Base-by-base conservation (phyloP, 2,113 vertebrate species). In the Xiphias gladius region DNA sequence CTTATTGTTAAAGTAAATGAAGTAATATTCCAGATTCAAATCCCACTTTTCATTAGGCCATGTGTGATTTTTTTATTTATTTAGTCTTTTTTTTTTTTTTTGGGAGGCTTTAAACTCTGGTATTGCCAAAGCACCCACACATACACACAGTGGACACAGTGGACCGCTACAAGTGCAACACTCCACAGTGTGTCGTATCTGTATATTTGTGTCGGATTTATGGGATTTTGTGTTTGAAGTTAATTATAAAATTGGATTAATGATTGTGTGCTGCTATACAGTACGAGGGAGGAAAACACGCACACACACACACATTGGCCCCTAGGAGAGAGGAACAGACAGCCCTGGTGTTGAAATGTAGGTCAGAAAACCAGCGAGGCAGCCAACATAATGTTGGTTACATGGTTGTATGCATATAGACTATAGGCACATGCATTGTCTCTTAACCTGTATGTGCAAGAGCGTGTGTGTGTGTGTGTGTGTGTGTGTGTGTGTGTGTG, bases 181-280 rank as follows among this genome's bases (percentile, higher is more conserved):
- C 58, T 65, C 71, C 43, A 9, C 28, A 4, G 74, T 79, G 69
- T 46, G 43, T 73, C 35, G 0, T 24, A 50, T 64, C 6, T 79
- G 48, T 48, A 43, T 86, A 50, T 48, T 58, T 80, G 46, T 82
- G 72, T 87, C 84, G 86, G 80, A 88, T 90, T 81, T 77, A 87
- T 86, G 50, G 50, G 22, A 8, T 61, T 83, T 76, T 86, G 24
- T 71, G 59, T 80, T 52, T 85, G 26, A 71, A 81, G 84, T 79
- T 90, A 86, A 93, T 91, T 84, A 81, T 81, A 70, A 84, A 79
- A 86, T 84, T 87, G 81, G 48, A 88, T 85, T 88, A 88, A 92
- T 89, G 85, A 86, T 82, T 57, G 43, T 65, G 66, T 48, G 74
- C 26, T 70, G 52, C 66, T 73, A 59, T 82, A 63, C 67, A 68